A percentile compares a stretch with the other conserved stretches of the same genome.
Conservation (phyloP, 2,888 invertebrate species). For the Lacanobia oleracea region DNA sequence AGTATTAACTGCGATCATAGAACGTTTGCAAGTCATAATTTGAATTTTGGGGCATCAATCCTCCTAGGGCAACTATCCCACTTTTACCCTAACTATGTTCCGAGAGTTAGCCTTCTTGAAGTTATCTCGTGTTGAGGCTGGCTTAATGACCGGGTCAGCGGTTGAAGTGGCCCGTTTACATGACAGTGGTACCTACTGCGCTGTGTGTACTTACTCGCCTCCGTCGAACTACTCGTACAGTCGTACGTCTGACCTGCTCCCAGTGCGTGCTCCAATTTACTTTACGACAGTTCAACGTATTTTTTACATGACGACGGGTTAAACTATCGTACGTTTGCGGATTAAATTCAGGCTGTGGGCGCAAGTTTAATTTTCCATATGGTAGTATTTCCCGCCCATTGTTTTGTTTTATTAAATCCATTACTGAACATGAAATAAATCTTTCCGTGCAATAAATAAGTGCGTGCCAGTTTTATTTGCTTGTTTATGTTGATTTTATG, state of each 20-base stretch:
- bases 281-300: conserved; percentile 17
- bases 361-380: background rate
- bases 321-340: background rate
- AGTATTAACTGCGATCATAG: too few species aligned
- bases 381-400: background rate
- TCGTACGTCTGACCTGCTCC: background rate
- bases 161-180: conserved; percentile 33
- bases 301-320: background rate
- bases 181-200: conserved; percentile 12
- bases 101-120: conserved; percentile 23
- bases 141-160: conserved; percentile 50
- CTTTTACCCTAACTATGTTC: background rate
- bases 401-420: conserved; percentile 22
- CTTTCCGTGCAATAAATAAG: conserved; percentile 24
- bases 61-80: too few species aligned
- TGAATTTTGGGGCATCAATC: too few species aligned
- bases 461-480: conserved; percentile 2
- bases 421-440: conserved; percentile 25
- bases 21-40: too few species aligned
- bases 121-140: conserved; percentile 8
- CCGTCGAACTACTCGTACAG: background rate
- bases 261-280: conserved; percentile 35
- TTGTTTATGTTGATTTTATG: conserved; percentile 23
- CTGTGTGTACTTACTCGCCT: conserved; percentile 15
- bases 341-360: background rate